Evolutionary conservation across 2,113 vertebrate genomes (phyloP).

Genomic region (Hippolais icterina): DNA sequence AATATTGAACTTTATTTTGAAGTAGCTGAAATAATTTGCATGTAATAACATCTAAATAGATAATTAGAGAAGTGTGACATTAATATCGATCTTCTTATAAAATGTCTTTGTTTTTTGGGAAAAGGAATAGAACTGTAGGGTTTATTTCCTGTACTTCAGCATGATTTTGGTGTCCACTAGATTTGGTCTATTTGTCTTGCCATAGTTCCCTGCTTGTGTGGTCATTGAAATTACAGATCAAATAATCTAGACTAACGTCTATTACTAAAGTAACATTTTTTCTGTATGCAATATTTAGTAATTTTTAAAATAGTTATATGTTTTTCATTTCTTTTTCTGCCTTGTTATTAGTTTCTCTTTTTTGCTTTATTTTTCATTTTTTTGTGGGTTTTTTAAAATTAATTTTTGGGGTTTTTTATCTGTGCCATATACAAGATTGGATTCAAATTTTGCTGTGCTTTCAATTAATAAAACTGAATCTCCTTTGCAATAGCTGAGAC

Average conservation of each 20-base stretch:
- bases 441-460: background rate
- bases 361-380: background rate
- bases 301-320: background rate
- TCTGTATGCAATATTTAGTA: background rate
- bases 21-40: background rate
- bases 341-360: background rate
- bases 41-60: background rate
- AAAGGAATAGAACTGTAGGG: background rate
- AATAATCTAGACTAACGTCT: background rate
- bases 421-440: background rate
- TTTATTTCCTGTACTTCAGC: background rate
- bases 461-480: background rate
- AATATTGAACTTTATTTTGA: background rate
- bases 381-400: background rate
- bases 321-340: background rate
- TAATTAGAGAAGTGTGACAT: background rate
- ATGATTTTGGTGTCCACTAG: background rate
- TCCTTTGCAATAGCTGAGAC: background rate
- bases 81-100: background rate
- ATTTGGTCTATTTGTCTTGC: background rate
- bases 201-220: background rate
- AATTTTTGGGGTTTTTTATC: background rate
- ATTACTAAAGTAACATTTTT: background rate
- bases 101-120: fast-evolving
- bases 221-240: background rate